Evolutionary conservation across 2,113 vertebrate species (phyloP).

Genomic region (Alexandromys fortis): DNA sequence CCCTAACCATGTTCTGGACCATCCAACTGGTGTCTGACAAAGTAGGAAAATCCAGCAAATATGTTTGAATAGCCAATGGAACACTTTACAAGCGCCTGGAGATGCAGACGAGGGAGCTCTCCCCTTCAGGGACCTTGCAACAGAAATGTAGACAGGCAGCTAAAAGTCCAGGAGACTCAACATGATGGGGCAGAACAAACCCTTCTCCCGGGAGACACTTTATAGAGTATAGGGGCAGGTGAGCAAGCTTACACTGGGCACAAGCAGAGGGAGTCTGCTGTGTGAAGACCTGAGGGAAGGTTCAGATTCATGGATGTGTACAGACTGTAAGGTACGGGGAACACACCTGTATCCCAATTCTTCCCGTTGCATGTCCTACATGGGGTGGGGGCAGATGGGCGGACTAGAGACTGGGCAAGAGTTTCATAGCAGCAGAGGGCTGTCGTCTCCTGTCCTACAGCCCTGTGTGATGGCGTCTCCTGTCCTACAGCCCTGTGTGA

Average conservation of each 20-base stretch:
- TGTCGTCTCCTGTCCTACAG: not conserved
- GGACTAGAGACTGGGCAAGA: not conserved
- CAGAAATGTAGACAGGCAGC: not conserved
- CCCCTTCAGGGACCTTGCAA: not conserved
- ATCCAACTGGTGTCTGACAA: not conserved
- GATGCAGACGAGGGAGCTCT: not conserved
- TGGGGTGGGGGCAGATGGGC: not conserved
- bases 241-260: not conserved
- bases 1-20: not conserved
- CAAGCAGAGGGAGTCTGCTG: not conserved
- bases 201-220: not conserved
- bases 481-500: too few relatives aligned
- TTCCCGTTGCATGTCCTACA: not conserved
- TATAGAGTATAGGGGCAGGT: not conserved
- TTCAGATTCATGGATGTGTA: not conserved
- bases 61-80: not conserved
- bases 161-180: not conserved
- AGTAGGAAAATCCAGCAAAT: not conserved
- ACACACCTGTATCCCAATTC: not conserved
- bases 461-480: not conserved
- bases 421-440: not conserved
- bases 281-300: not conserved
- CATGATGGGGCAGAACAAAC: too few relatives aligned
- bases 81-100: not conserved
- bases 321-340: not conserved